These are phyloP conservation scores for Atherinosoma microstoma DNA, from an alignment of 2,797 vertebrate species.

Conservation along the genomic window DNA sequence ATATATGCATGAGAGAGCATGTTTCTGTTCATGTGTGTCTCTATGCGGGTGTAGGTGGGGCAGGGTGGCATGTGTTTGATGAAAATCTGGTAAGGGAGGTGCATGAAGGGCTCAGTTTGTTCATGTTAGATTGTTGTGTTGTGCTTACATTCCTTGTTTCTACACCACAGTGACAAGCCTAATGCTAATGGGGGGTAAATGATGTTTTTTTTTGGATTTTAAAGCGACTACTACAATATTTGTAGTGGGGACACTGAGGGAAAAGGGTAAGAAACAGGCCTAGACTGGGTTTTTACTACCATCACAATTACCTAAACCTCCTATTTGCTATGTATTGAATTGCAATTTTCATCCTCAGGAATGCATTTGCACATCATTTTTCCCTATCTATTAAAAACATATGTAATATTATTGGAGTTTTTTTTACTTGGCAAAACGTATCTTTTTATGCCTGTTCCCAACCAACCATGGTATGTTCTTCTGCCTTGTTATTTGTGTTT, in stretches of 20 bases:
- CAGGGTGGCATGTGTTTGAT: constrained; percentile 37
- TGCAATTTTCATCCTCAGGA: constrained; percentile 19
- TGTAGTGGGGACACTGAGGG: constrained; percentile 43
- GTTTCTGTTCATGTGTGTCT: constrained; percentile 59
- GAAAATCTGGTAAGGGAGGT: constrained; percentile 24
- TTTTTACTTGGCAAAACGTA: neutral
- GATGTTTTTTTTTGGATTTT: constrained; percentile 42
- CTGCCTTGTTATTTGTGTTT: constrained; percentile 35
- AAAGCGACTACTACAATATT: neutral
- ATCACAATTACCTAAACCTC: constrained; percentile 35
- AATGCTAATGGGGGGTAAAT: constrained; percentile 38
- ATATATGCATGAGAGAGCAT: constrained; percentile 73
- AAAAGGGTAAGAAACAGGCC: constrained; percentile 61
- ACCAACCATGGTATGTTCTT: constrained; percentile 10
- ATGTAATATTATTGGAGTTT: neutral
- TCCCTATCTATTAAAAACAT: neutral
- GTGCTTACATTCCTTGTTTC: constrained; percentile 48
- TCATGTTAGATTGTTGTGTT: constrained; percentile 37
- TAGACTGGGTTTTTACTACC: constrained; percentile 53
- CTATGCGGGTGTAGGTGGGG: constrained; percentile 37
- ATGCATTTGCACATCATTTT: constrained; percentile 14
- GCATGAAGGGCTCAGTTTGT: constrained; percentile 33
- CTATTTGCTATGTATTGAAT: constrained; percentile 6
- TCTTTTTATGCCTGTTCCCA: constrained; percentile 10
- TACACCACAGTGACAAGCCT: constrained; percentile 29